Base-by-base conservation (phyloP, 2,113 vertebrate species). In the Acrocephalus kingi region DNA sequence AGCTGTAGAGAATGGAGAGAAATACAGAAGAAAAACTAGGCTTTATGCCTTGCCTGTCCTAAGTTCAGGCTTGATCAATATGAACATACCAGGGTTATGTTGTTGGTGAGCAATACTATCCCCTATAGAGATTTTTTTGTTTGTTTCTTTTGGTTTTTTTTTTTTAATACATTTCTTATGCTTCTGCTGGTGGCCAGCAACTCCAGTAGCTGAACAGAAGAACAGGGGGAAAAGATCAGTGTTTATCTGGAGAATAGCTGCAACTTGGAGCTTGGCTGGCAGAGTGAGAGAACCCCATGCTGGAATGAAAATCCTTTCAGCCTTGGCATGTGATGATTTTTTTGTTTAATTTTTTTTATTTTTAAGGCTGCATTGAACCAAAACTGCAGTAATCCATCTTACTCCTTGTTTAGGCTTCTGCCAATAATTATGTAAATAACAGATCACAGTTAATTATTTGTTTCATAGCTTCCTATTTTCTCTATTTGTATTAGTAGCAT, bases 241-340 rank as follows among this genome's bases (percentile, higher is more conserved):
- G 59, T 51, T 89, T 79, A 21, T 24, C 10, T 1, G 6, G 49
- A 49, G 72, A 86, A 72, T 25, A 78, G 52, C 75, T 95, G 78
- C 51, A 93, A 84, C 83, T 86, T 59, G 80, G 92, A 90, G 88
- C 80, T 89, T 86, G 93, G 93, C 85, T 93, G 82, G 73, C 27
- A 63, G 85, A 73, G 52, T 5, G 55, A 90, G 62, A 46, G 68
- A 91, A 88, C 71, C 72, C 68, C 90, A 75, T 41, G 59, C 64
- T 92, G 93, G 90, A 94, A 96, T 59, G 90, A 89, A 96, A 96
- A 97, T 94, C 96, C 90, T 74, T 92, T 93, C 90, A 95, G 88
- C 93, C 73, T 96, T 95, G 93, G 68, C 96, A 92, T 87, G 88
- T 95, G 96, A 90, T 52, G n/a, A 8, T 48, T 46, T 71, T 63